These are phyloP conservation scores for Corapipo altera DNA, from an alignment of 2,113 vertebrate genomes.

Conservation along the genomic window DNA sequence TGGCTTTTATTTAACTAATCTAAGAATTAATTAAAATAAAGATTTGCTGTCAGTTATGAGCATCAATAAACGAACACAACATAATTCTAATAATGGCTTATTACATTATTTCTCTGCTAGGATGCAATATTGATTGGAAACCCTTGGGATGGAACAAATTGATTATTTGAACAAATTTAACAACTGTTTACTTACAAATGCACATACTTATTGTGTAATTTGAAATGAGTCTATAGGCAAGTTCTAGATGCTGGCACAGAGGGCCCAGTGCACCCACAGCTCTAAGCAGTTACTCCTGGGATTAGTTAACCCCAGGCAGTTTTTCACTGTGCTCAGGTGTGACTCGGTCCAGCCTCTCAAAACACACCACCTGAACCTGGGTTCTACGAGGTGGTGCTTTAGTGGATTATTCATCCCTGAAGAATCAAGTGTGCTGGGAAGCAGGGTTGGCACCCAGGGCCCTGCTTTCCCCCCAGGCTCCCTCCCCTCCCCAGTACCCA, in stretches of 20 bases:
- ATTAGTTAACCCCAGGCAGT: accelerated
- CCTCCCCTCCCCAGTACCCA: accelerated
- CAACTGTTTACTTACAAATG: not conserved
- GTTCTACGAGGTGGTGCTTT: accelerated
- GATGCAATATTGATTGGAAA: slow-evolving; percentile 65
- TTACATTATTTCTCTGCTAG: slow-evolving; percentile 40
- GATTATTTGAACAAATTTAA: slow-evolving; percentile 49
- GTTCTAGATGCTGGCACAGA: not conserved
- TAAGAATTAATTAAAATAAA: slow-evolving; percentile 55
- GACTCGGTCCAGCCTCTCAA: not conserved
- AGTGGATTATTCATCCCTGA: accelerated
- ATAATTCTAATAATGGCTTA: slow-evolving; percentile 56
- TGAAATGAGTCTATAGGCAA: not conserved
- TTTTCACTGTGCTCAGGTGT: not conserved
- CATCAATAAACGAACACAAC: slow-evolving; percentile 4
- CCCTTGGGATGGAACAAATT: slow-evolving; percentile 55
- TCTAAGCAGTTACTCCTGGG: accelerated
- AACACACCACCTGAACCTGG: accelerated
- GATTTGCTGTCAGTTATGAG: slow-evolving; percentile 38
- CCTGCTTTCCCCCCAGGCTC: not conserved
- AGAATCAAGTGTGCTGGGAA: accelerated
- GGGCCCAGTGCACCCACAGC: accelerated
- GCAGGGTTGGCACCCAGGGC: not conserved
- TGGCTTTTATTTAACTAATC: slow-evolving; percentile 29
- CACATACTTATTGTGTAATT: not conserved